Base-by-base conservation (phyloP, 2,888 invertebrate species). In the Eristalinus sepulchralis region DNA sequence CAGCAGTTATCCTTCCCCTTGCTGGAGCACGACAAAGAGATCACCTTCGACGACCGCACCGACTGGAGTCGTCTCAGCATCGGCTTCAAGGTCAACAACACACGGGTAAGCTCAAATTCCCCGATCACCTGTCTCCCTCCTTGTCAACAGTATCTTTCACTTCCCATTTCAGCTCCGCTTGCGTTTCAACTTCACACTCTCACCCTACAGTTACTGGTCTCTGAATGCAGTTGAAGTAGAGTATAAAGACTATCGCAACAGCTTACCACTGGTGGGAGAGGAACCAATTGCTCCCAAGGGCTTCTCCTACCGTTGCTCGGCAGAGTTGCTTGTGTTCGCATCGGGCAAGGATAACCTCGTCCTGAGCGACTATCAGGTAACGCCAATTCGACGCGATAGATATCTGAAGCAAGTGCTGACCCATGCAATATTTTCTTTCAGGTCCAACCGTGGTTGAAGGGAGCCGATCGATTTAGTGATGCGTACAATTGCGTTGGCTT, bases 401-500 rank as follows among this genome's bases (percentile, higher is more conserved):
- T n/a, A n/a, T n/a, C n/a, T n/a, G n/a, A n/a, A n/a, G n/a, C n/a
- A n/a, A n/a, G n/a, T n/a, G n/a, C n/a, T n/a, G n/a, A n/a, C n/a
- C n/a, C n/a, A n/a, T 34, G 34, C 6, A 17, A 33, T 22, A 0
- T 8, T 27, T 9, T 11, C 2, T 20, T 91, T 13, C 90, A 94
- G 94, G 94, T 94, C 91, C 95, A 95, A 88, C 92, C 91, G 22
- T 92, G 91, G 90, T 93, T 95, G 91, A 93, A 94, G 79, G 94
- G 92, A 39, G 93, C 92, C 0, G 93, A 92, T 60, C 91, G 91
- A 79, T 97, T 98, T 89, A 94, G 95, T 11, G 96, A 96, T 89
- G 94, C 97, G 0, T 97, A 97, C 91, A 97, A 99, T 90, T 99
- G 98, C 91, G 95, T 97, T 66, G 96, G 97, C 17, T 99, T 98